A percentile compares a stretch with the other conserved stretches of the same genome.
phyloP scores from a whole-genome alignment of 2,888 invertebrate species.

The Cosmopolites sordidus region DNA sequence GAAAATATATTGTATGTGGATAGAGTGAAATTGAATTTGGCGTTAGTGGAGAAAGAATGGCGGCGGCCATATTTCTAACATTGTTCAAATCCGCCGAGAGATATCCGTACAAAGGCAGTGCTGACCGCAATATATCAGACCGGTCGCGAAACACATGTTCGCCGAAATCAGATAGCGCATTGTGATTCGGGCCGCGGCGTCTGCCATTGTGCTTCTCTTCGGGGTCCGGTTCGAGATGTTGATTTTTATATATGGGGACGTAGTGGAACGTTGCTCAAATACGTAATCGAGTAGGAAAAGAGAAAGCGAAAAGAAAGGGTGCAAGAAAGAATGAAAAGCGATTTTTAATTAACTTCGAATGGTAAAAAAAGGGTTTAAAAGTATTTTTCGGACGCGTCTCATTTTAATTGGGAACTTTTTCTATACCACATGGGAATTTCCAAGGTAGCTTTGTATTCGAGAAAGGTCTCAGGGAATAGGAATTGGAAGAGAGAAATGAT shows the following conservation, averaged over 20 bases:
- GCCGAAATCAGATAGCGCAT: slow-evolving; percentile 29
- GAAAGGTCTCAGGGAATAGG: no score
- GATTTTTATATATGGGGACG: slow-evolving; percentile 13
- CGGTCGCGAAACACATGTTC: slow-evolving; percentile 31
- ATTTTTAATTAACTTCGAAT: no score
- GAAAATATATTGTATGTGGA: slow-evolving; percentile 21
- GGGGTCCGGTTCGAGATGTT: slow-evolving; percentile 7
- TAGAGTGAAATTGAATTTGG: slow-evolving; percentile 24
- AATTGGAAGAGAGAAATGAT: no score
- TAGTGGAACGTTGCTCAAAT: background rate
- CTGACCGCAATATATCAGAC: slow-evolving; percentile 32
- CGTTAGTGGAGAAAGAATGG: slow-evolving; percentile 21
- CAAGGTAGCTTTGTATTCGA: no score
- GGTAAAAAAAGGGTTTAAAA: no score
- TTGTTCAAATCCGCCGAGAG: slow-evolving; percentile 20
- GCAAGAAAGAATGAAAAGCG: no score
- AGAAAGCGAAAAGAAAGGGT: no score
- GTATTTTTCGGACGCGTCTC: no score
- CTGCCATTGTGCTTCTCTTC: slow-evolving; percentile 15
- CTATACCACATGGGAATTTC: no score
- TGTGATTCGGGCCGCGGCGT: slow-evolving; percentile 27
- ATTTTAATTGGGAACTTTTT: no score
- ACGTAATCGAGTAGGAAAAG: background rate
- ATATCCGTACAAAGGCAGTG: slow-evolving; percentile 21
- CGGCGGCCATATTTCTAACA: slow-evolving; percentile 28